Evolutionary conservation across 2,113 vertebrate species (phyloP).

Genomic region (Tenrec ecaudatus): DNA sequence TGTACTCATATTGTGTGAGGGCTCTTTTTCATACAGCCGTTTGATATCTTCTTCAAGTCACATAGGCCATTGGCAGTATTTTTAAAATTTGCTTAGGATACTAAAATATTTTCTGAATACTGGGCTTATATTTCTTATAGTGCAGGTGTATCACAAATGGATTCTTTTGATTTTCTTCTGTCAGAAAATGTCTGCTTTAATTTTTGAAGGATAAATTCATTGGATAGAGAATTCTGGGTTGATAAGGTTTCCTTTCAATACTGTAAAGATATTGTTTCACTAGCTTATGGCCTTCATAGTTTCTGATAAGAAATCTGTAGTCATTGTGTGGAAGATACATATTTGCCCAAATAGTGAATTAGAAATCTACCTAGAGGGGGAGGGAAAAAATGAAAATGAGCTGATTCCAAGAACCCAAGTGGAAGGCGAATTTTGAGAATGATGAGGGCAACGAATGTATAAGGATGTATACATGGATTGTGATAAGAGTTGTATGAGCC

Average conservation of each 20-base stretch:
- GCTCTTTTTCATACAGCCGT: conserved; percentile 8
- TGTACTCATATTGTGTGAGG: conserved; percentile 12
- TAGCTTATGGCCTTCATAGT: background rate
- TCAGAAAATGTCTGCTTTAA: background rate
- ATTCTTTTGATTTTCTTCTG: conserved; percentile 9
- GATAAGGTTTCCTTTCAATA: background rate
- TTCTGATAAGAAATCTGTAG: conserved; percentile 6
- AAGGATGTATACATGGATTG: too few relatives aligned
- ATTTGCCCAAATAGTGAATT: conserved; percentile 73
- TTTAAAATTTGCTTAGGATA: conserved; percentile 2
- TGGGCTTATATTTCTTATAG: conserved; percentile 33
- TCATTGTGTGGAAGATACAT: conserved; percentile 56
- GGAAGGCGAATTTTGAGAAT: too few relatives aligned
- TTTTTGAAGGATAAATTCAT: conserved; percentile 17
- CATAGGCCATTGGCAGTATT: background rate
- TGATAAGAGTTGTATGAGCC: too few relatives aligned
- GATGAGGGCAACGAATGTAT: too few relatives aligned
- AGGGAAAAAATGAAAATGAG: too few relatives aligned
- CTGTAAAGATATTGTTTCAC: background rate
- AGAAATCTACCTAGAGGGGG: conserved; percentile 51
- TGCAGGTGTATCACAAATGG: background rate
- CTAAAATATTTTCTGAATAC: conserved; percentile 19
- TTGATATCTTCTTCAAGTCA: background rate
- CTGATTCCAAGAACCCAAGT: too few relatives aligned
- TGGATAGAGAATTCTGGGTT: background rate